phyloP scores from a whole-genome alignment of 2,113 vertebrate genomes.

The Egretta garzetta region DNA sequence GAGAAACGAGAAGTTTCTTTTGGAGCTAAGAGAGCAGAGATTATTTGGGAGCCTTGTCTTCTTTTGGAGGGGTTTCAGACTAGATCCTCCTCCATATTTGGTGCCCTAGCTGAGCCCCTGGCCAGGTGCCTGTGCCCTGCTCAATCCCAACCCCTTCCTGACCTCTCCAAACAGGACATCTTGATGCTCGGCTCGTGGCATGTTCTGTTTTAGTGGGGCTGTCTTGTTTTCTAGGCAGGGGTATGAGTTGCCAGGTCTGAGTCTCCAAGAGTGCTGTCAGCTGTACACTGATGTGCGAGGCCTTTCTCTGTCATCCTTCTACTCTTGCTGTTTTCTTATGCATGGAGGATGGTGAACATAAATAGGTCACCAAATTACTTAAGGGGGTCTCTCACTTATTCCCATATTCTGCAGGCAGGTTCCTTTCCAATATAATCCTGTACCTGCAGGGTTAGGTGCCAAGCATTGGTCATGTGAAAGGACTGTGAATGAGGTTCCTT shows the following conservation, averaged over 20 bases:
- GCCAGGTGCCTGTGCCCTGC: background rate
- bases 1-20: background rate
- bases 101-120: background rate
- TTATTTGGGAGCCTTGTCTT: background rate
- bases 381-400: background rate
- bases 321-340: background rate
- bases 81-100: background rate
- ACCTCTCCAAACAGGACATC: background rate
- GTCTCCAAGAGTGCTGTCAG: background rate
- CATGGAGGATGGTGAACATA: background rate
- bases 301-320: background rate
- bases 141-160: background rate
- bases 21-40: background rate
- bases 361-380: background rate
- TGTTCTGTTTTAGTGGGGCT: background rate
- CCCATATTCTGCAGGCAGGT: background rate
- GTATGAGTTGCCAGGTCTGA: background rate
- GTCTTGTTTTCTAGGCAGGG: background rate
- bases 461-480: background rate
- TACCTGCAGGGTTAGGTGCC: background rate
- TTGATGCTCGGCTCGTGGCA: fast-evolving
- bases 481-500: background rate
- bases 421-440: background rate
- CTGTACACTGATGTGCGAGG: background rate
- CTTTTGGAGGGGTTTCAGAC: background rate